Evolutionary conservation across 1,140 invertebrate species (phyloP).

Genomic region (Homalodisca vitripennis): DNA sequence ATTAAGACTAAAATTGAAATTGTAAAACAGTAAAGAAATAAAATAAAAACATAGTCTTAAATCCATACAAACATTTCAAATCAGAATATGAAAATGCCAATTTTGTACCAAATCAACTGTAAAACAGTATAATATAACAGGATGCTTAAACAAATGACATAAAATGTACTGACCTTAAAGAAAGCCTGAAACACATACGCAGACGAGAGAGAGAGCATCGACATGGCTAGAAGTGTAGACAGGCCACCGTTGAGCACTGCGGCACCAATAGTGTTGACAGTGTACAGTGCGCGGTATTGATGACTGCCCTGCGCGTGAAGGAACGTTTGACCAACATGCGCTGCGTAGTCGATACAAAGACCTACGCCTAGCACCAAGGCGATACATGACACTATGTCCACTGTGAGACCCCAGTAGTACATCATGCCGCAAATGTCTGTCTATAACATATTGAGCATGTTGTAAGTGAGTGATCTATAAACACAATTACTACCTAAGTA

Average conservation of each 20-base stretch:
- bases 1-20: not conserved
- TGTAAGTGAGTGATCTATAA: not conserved
- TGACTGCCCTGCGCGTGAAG: conserved; percentile 58
- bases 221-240: conserved; percentile 75
- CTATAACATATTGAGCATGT: conserved; percentile 42
- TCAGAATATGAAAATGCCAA: not conserved
- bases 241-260: conserved; percentile 80
- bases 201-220: conserved; percentile 66
- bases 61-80: not conserved
- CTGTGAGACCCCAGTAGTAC: conserved; percentile 78
- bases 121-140: not conserved
- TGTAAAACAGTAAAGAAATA: not conserved
- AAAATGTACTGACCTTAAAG: conserved; percentile 59
- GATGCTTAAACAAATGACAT: not conserved
- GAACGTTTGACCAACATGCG: conserved; percentile 85
- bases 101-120: not conserved
- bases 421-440: conserved; percentile 78
- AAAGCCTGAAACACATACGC: conserved; percentile 81
- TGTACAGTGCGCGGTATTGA: conserved; percentile 61
- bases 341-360: conserved; percentile 85
- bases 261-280: conserved; percentile 72
- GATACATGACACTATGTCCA: conserved; percentile 85
- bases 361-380: conserved; percentile 81
- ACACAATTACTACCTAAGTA: no score
- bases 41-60: not conserved